Percentiles rank a stretch among this genome's conserved stretches.
Evolutionary conservation across 2,113 vertebrate genomes (phyloP).

Genomic region (Pluvialis apricaria): DNA sequence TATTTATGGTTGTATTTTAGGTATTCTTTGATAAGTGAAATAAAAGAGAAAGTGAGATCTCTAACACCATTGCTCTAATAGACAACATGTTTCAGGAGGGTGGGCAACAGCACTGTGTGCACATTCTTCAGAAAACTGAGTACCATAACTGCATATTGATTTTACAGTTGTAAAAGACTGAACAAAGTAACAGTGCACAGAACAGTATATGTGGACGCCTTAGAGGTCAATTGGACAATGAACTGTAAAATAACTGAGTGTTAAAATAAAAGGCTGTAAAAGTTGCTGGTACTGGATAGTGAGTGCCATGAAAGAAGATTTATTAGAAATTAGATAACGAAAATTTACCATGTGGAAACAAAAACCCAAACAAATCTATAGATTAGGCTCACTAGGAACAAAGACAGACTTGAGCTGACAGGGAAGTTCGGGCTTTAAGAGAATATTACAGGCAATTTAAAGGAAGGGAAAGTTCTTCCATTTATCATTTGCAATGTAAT

Average conservation of each 20-base stretch:
- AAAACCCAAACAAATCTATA: neutral
- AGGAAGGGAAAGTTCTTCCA: neutral
- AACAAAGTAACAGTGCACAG: neutral
- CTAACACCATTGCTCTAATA: neutral
- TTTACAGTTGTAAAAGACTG: constrained; percentile 8
- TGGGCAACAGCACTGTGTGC: neutral
- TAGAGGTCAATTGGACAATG: constrained; percentile 27
- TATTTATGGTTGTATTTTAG: neutral
- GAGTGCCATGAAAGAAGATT: neutral
- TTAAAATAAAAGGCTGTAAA: constrained; percentile 3
- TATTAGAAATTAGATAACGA: neutral
- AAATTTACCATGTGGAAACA: neutral
- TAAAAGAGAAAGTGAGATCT: neutral
- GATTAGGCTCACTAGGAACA: neutral
- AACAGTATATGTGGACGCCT: neutral
- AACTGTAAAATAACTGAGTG: neutral
- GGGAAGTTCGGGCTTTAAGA: neutral
- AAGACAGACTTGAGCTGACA: neutral
- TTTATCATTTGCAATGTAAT: neutral
- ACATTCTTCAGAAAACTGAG: neutral
- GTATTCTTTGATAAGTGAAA: neutral
- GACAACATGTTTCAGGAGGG: neutral
- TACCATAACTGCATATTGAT: neutral
- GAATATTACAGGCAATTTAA: neutral
- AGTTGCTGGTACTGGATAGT: neutral